Conservation (phyloP, 2,888 invertebrate genomes). For the Orgyia antiqua region DNA sequence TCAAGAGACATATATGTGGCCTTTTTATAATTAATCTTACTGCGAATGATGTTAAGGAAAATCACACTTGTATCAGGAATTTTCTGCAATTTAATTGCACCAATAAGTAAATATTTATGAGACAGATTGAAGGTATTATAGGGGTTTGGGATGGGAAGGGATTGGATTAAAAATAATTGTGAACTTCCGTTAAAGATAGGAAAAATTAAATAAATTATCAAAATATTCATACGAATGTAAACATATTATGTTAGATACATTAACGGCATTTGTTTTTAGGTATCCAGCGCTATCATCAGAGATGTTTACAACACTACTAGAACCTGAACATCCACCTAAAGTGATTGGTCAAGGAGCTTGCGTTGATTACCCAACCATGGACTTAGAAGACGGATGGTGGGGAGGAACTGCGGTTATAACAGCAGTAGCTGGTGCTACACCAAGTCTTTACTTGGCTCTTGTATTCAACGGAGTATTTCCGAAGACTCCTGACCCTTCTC, state of each 20-base stretch:
- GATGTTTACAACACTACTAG: constrained; percentile 87
- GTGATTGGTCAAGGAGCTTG: constrained; percentile 75
- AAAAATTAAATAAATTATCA: too few relatives aligned
- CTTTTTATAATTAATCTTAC: constrained; percentile 14
- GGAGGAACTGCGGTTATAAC: constrained; percentile 93
- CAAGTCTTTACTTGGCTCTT: constrained; percentile 88
- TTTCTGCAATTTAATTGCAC: background rate
- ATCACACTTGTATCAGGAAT: constrained; percentile 5
- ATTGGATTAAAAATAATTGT: too few relatives aligned
- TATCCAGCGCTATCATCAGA: constrained; percentile 88
- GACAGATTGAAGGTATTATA: background rate
- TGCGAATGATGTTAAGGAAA: constrained; percentile 14
- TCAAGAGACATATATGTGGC: constrained; percentile 8
- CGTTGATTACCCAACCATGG: constrained; percentile 64
- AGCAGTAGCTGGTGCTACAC: constrained; percentile 87
- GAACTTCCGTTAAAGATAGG: too few relatives aligned
- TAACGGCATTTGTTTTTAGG: constrained; percentile 45
- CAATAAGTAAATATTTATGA: background rate
- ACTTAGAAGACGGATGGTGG: constrained; percentile 84
- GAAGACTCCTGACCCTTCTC: constrained; percentile 78
- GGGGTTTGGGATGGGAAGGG: too few relatives aligned
- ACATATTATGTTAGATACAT: too few relatives aligned
- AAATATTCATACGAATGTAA: too few relatives aligned
- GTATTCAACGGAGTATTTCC: constrained; percentile 90
- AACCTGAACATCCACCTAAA: constrained; percentile 82